phyloP scores from a whole-genome alignment of 2,888 invertebrate species.

The Formica aserva region DNA sequence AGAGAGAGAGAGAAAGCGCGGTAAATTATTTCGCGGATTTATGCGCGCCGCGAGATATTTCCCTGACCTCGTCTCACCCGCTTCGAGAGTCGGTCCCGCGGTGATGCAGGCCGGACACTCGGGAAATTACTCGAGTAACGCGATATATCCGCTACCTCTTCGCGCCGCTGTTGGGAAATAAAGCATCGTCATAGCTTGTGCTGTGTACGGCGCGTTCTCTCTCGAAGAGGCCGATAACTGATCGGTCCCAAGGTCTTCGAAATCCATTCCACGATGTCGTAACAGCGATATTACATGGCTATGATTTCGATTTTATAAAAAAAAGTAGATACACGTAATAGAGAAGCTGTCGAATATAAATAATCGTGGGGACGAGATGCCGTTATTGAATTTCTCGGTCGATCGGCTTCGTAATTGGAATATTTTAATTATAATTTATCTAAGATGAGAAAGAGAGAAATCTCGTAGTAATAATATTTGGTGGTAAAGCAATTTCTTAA shows the following conservation, averaged over 20 bases:
- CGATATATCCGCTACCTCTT: conserved; percentile 65
- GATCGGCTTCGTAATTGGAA: conserved; percentile 33
- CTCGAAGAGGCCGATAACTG: conserved; percentile 17
- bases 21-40: conserved; percentile 13
- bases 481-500: background rate
- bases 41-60: conserved; percentile 24
- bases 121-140: conserved; percentile 69
- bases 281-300: conserved; percentile 7
- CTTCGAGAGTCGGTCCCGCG: conserved; percentile 1
- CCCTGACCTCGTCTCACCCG: conserved; percentile 20
- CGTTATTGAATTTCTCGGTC: conserved; percentile 47
- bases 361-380: conserved; percentile 16
- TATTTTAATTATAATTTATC: conserved; percentile 47
- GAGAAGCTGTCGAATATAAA: conserved; percentile 22
- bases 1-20: background rate
- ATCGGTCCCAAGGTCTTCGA: background rate
- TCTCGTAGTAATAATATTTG: conserved; percentile 33
- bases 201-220: conserved; percentile 26
- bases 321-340: background rate
- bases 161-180: conserved; percentile 47
- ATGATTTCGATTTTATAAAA: conserved; percentile 11
- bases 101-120: conserved; percentile 50
- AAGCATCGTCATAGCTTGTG: conserved; percentile 28
- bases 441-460: background rate
- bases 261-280: conserved; percentile 19